Conservation (phyloP, 1,140 invertebrate species). For the Vanessa atalanta region DNA sequence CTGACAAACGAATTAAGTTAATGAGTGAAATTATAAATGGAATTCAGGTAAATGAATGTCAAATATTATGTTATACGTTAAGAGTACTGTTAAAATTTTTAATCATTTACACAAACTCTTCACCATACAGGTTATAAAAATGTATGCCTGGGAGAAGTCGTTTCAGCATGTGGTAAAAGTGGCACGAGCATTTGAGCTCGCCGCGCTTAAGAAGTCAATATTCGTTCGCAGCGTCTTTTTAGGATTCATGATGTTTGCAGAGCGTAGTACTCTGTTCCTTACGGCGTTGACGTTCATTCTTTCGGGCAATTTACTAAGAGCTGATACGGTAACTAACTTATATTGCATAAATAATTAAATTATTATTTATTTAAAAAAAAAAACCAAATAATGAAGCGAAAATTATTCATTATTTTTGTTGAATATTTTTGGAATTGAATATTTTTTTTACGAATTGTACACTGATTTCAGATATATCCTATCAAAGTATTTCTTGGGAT, state of each 20-base stretch:
- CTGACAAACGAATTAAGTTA: constrained; percentile 89
- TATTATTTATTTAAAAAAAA: too few relatives aligned
- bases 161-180: constrained; percentile 82
- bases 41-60: constrained; percentile 81
- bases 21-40: constrained; percentile 92
- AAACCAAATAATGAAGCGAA: too few relatives aligned
- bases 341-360: not conserved
- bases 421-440: too few relatives aligned
- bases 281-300: constrained; percentile 83
- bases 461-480: constrained; percentile 82
- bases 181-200: constrained; percentile 83
- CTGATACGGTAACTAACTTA: constrained; percentile 81
- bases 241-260: constrained; percentile 82
- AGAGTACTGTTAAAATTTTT: not conserved
- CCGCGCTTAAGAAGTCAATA: constrained; percentile 79
- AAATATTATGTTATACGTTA: not conserved
- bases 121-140: constrained; percentile 86
- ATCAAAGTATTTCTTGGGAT: constrained; percentile 87
- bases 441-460: not conserved
- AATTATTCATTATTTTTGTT: too few relatives aligned
- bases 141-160: constrained; percentile 87
- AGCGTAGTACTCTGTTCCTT: constrained; percentile 84
- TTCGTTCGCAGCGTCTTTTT: constrained; percentile 84
- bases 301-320: constrained; percentile 83
- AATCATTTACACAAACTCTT: too few relatives aligned